Base-by-base conservation (phyloP, 2,113 vertebrate genomes). In the Canis aureus region DNA sequence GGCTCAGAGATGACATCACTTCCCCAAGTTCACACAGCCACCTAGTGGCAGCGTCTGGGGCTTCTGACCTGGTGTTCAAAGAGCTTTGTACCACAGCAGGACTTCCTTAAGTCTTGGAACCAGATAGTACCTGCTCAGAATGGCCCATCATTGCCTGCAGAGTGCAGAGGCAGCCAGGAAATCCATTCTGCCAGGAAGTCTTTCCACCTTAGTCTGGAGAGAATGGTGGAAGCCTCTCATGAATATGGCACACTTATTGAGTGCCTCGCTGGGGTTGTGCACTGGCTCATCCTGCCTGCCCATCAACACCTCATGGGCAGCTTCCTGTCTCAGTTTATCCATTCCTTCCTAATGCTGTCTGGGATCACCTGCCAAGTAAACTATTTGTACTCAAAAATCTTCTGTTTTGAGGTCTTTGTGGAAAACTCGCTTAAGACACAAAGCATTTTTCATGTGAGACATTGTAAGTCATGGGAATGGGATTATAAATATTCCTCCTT, bases 281-380 rank as follows among this genome's bases (percentile, higher is more conserved):
- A 0, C n/a, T 35, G 86, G 43, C 64, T 71, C 64, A 3, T 66
- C 38, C 10, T 27, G 5, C 84, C n/a, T 53, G 29, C 13, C 85
- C 38, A 7, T 27, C 38, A 13, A n/a, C 2, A 55, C 16, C 6
- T 8, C 20, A 0, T 9, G 2, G 1, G 8, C 8, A 64, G 38
- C 79, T 57, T 89, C 62, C 66, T 20, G 6, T 29, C 62, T 82
- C 87, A 19, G 27, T 0, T 53, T 32, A 16, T 25, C 22, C 62
- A 13, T 73, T 60, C 64, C 25, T 35, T 9, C 23, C 38, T n/a
- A 64, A 27, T 49, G 53, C 53, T 87, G 82, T 25, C 73, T 91
- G 27, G 27, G 53, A 12, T 49, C 27, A 60, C 5, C 2, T n/a
- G 78, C 35, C 60, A n/a, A 51, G 17, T 11, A 35, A 94, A 27